Conservation (phyloP, 1,140 invertebrate species). For the Calephelis virginiensis region DNA sequence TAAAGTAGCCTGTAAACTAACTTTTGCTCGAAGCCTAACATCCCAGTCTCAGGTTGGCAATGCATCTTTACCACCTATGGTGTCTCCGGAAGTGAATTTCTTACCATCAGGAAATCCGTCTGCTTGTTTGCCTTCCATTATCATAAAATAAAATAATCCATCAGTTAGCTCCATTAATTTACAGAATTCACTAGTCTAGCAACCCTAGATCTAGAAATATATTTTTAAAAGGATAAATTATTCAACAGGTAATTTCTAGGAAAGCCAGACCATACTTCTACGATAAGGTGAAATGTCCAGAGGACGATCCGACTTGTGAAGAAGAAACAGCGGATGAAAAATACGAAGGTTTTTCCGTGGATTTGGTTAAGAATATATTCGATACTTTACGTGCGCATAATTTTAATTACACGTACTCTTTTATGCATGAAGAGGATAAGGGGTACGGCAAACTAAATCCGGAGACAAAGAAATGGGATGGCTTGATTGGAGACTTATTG, state of each 20-base stretch:
- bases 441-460: slow-evolving; percentile 84
- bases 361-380: slow-evolving; percentile 86
- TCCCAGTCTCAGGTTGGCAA: no score
- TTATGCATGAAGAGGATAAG: slow-evolving; percentile 51
- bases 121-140: no score
- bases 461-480: slow-evolving; percentile 88
- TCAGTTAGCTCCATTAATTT: no score
- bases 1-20: no score
- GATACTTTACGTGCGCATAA: slow-evolving; percentile 78
- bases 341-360: slow-evolving; percentile 89
- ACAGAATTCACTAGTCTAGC: no score
- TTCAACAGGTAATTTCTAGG: slow-evolving; percentile 55
- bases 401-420: slow-evolving; percentile 60
- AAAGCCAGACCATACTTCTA: slow-evolving; percentile 62
- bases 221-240: neutral
- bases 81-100: no score
- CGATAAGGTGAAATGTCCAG: slow-evolving; percentile 47
- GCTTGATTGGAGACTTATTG: slow-evolving; percentile 89
- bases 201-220: no score
- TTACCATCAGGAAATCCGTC: no score
- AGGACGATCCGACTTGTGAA: slow-evolving; percentile 38
- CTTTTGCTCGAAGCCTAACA: no score
- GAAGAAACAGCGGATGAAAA: slow-evolving; percentile 72
- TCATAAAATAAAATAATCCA: no score
- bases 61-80: no score